Conservation (phyloP, 2,113 vertebrate genomes). For the Strigops habroptila region DNA sequence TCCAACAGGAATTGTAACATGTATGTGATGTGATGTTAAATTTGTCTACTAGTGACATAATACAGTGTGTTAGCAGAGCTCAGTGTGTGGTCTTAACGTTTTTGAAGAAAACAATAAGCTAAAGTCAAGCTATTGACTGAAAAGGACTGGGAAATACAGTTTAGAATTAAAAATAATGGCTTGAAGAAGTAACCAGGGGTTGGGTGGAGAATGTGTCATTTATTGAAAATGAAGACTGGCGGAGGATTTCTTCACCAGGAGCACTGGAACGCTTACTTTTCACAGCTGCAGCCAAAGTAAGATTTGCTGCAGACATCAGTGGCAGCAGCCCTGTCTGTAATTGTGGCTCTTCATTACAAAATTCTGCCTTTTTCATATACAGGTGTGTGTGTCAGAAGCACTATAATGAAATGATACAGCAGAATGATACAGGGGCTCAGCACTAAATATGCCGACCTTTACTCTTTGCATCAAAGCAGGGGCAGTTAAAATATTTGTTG, state of each 20-base stretch:
- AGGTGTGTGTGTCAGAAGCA: background rate
- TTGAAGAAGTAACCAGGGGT: background rate
- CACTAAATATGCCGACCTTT: background rate
- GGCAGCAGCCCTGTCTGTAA: background rate
- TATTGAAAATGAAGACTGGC: background rate
- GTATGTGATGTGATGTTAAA: constrained; percentile 73
- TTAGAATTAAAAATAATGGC: constrained; percentile 26
- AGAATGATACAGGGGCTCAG: background rate
- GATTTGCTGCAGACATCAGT: background rate
- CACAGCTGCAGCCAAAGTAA: background rate
- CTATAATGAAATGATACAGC: background rate
- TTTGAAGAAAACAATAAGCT: constrained; percentile 38
- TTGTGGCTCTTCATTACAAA: background rate
- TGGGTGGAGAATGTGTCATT: background rate
- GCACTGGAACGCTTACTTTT: background rate
- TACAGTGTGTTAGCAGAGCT: constrained; percentile 72
- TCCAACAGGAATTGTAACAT: constrained; percentile 64
- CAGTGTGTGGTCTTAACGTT: constrained; percentile 69
- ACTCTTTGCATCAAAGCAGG: background rate
- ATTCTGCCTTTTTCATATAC: background rate
- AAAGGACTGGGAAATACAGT: background rate
- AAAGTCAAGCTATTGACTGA: background rate
- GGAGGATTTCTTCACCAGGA: background rate
- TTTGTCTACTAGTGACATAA: constrained; percentile 68
- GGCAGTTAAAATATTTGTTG: background rate